Conservation (phyloP, 2,888 invertebrate species). For the Oscheius myriophilus region DNA sequence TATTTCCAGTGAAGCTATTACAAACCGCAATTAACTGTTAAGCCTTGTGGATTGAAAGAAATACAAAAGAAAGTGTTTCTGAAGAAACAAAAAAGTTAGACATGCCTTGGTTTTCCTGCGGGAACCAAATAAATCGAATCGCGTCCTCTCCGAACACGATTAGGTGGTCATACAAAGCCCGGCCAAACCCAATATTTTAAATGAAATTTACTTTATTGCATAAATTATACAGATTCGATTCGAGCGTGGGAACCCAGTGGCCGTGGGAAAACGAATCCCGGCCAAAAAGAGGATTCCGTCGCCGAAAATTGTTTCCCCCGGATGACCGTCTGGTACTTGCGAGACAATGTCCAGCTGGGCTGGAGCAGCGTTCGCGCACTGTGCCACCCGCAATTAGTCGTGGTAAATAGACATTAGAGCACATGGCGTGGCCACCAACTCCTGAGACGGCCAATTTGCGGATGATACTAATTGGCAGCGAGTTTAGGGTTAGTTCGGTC, state of each 20-base stretch:
- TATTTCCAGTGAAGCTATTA: too few relatives aligned
- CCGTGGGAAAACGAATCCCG: constrained; percentile 26
- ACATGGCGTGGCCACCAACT: constrained; percentile 35
- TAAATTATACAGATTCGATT: constrained; percentile 35
- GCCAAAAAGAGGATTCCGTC: neutral
- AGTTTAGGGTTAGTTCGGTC: constrained; percentile 20
- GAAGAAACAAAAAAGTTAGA: neutral
- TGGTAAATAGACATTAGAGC: constrained; percentile 39
- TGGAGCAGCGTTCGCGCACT: constrained; percentile 29
- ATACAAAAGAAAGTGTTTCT: too few relatives aligned
- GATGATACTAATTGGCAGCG: constrained; percentile 32
- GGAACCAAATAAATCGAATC: constrained; percentile 28
- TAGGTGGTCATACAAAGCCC: constrained; percentile 31
- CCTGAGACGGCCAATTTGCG: constrained; percentile 26
- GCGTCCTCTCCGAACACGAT: constrained; percentile 28
- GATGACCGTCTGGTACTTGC: too few relatives aligned
- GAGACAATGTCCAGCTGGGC: constrained; percentile 19
- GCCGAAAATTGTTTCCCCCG: neutral
- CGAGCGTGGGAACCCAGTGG: constrained; percentile 23
- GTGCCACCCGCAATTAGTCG: constrained; percentile 26
- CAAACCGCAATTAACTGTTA: too few relatives aligned
- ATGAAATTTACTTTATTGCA: constrained; percentile 35
- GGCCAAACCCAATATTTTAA: constrained; percentile 35
- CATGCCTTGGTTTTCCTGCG: neutral
- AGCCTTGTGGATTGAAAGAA: too few relatives aligned